phyloP scores from a whole-genome alignment of 1,140 invertebrate genomes.

The Dysdera silvatica region DNA sequence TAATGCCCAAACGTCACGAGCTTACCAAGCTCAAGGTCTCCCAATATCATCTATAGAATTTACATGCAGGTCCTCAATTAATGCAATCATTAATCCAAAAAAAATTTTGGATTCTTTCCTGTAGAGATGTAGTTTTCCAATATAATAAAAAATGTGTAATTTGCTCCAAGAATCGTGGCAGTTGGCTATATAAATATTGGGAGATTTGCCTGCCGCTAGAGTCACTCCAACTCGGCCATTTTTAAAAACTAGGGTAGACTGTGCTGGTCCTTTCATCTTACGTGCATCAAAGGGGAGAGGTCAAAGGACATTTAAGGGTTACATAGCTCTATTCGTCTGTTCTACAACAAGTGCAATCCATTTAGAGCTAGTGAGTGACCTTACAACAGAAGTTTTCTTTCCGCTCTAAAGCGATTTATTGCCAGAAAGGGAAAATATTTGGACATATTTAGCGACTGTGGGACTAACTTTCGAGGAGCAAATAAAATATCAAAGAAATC shows the following conservation, averaged over 20 bases:
- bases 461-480: constrained; percentile 37
- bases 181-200: not conserved
- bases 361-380: constrained; percentile 27
- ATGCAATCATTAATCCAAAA: too few relatives aligned
- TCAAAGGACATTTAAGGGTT: constrained; percentile 1
- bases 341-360: constrained; percentile 30
- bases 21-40: too few relatives aligned
- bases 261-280: not conserved
- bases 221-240: not conserved
- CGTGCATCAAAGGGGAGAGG: not conserved
- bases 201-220: not conserved
- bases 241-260: constrained; percentile 3
- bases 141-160: not conserved
- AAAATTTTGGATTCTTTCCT: too few relatives aligned
- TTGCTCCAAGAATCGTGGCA: not conserved
- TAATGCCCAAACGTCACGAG: too few relatives aligned
- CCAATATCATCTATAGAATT: too few relatives aligned
- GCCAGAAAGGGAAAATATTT: constrained; percentile 33
- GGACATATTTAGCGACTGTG: constrained; percentile 37
- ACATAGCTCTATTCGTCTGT: constrained; percentile 30
- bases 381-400: constrained; percentile 33
- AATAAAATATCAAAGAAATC: not conserved
- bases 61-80: too few relatives aligned
- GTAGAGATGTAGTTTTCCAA: not conserved
- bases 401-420: constrained; percentile 36